Evolutionary conservation across 1,140 invertebrate species (phyloP), one percentile per base, ranked within the genome.

Genomic region (Chymomyza costata): DNA sequence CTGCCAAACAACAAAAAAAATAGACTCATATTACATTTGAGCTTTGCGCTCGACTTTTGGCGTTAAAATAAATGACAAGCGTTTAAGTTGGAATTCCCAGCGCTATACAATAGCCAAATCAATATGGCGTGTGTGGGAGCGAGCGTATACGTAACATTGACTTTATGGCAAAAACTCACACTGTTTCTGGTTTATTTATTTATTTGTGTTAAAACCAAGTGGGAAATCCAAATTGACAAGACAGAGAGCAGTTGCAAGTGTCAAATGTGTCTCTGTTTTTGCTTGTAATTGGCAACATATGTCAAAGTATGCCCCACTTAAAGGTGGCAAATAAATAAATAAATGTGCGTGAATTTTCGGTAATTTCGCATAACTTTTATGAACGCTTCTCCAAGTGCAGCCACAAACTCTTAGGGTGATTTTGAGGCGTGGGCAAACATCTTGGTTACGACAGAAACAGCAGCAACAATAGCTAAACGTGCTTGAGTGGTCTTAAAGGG

Each of bases 31-130:
- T 64, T 57, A 44, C 52, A 41, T 47, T 64, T 64, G 52, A 57
- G 62, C 52, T 64, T 43, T 65, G 52, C 44, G 62, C 57, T 57
- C 58, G 59, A 55, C 13, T 63, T 38, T 64, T 18, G 45, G 62
- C 49, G 62, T 65, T 64, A 64, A 57, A 64, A 65, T 57, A 65
- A 65, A 65, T 65, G 62, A 64, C 52, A 30, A 56, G 41, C 62
- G 64, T 65, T 65, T 65, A 65, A 35, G 52, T 47, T 45, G 45
- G 49, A 65, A 65, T 65, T 47, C 62, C 61, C 52, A 65, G 39
- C 38, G 58, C 31, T 31, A 30, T 32, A 50, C 28, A 38, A 48
- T 31, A 48, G 49, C 58, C 53, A 43, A 62, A 43, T 51, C 37
- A 48, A 44, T 57, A 61, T 43, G 31, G 6, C 51, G 61, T 64